Evolutionary conservation across 1,140 invertebrate genomes (phyloP).

Genomic region (Lamellibrachia luymesi): DNA sequence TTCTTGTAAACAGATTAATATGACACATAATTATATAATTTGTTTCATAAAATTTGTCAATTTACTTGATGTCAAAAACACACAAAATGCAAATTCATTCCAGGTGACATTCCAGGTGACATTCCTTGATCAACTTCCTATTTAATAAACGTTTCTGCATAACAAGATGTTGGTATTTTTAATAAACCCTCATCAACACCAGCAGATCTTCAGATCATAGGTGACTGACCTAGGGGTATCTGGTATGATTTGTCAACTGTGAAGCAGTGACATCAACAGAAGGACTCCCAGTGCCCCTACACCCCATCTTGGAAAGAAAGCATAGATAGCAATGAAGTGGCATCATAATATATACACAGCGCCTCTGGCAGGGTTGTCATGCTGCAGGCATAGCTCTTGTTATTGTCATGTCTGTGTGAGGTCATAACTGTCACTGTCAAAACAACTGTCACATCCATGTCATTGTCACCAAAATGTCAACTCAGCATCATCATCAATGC

Average conservation of each 20-base stretch:
- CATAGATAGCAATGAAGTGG: background rate
- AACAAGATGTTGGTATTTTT: no score
- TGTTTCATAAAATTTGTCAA: background rate
- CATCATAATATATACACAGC: background rate
- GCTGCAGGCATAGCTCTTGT: background rate
- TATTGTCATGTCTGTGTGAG: background rate
- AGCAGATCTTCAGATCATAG: no score
- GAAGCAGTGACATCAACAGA: no score
- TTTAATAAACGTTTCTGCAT: no score
- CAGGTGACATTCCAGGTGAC: background rate
- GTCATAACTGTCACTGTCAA: background rate
- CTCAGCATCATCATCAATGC: background rate
- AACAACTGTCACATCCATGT: background rate
- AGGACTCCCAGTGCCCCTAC: background rate
- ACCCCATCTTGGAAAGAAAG: background rate
- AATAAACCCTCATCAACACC: no score
- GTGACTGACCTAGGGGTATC: no score
- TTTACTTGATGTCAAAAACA: background rate
- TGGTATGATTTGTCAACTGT: no score
- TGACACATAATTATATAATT: background rate
- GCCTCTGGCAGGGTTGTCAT: background rate
- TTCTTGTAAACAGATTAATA: background rate
- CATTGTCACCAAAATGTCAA: background rate
- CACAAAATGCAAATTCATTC: no score
- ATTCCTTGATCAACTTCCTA: background rate